phyloP scores from a whole-genome alignment of 1,140 invertebrate species.

The Samia ricini region DNA sequence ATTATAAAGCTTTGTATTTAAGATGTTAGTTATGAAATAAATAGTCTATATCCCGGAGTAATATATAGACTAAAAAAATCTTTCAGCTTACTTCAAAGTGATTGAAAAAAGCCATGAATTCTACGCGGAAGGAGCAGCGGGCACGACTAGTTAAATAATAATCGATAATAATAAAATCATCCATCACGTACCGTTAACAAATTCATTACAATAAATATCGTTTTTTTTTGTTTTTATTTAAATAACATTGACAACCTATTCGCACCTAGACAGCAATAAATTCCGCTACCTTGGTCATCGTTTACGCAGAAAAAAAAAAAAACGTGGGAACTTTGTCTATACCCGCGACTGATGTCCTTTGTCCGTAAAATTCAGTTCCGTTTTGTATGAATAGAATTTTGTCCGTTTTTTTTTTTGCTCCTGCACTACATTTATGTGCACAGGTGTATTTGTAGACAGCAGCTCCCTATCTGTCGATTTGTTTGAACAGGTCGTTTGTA shows the following conservation, averaged over 20 bases:
- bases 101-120: too few relatives aligned
- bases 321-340: constrained; percentile 55
- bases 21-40: too few relatives aligned
- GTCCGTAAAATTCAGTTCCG: constrained; percentile 55
- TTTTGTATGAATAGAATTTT: constrained; percentile 41
- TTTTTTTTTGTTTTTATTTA: constrained; percentile 2
- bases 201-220: background rate
- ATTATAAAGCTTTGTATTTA: too few relatives aligned
- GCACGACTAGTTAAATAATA: too few relatives aligned
- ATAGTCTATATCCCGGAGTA: too few relatives aligned
- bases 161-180: background rate
- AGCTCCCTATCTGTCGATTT: constrained; percentile 22
- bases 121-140: too few relatives aligned
- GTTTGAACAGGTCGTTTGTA: constrained; percentile 10
- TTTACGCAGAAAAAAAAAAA: constrained; percentile 35
- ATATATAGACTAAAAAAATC: too few relatives aligned
- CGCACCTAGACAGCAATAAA: constrained; percentile 24
- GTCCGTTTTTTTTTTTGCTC: constrained; percentile 37
- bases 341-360: constrained; percentile 30
- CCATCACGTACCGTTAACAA: background rate
- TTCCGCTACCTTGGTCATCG: constrained; percentile 33
- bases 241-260: constrained; percentile 6
- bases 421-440: constrained; percentile 37
- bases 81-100: too few relatives aligned
- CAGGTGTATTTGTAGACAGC: constrained; percentile 42